Evolutionary conservation across 2,113 vertebrate genomes (phyloP), one percentile per base, ranked within the genome.

Genomic region (Bos javanicus): DNA sequence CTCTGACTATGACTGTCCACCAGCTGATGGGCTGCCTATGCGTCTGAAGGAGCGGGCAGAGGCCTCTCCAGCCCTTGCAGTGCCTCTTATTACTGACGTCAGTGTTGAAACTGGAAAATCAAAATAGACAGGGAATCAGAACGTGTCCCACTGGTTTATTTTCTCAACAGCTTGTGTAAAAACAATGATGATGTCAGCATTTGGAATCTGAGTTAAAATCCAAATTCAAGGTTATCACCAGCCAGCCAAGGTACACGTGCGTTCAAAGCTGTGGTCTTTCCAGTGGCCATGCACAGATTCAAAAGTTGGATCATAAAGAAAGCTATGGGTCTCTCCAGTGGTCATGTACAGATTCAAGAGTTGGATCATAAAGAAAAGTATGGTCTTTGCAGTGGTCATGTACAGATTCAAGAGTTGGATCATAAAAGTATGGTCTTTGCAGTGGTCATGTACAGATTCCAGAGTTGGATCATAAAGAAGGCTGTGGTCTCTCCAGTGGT

Each of bases 1-100:
- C 12, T 21, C 36, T 50, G 4, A 0, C 43, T 23, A 1, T 13
- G 26, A 28, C 28, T 54, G 1, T 15, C 15, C 43, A 7, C 26
- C 43, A 21, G 59, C 26, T 54, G 7, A 7, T 6, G 23, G 7
- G 1, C 54, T 7, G 16, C 16, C 2, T 21, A 30, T 5, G 78
- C 33, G 5, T 33, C 48, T 19, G 78, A n/a, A 33, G 30, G 46
- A 33, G 78, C 0, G 10, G n/a, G n/a, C 19, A 23, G 67, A 23
- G 26, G 36, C 46, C 46, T 39, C 43, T 28, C 30, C 2, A 16
- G 54, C 30, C 62, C 52, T 23, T 9, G 15, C 26, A 74, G 26
- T 30, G 1, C 56, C 76, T 56, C 19, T 71, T 36, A 9, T 21
- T 30, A 21, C 9, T 12, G 33, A 78, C 25, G 46, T 17, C 25